phyloP scores from a whole-genome alignment of 30 jellyfish, hydroid and myxozoan species.

The Pelagia noctiluca region DNA sequence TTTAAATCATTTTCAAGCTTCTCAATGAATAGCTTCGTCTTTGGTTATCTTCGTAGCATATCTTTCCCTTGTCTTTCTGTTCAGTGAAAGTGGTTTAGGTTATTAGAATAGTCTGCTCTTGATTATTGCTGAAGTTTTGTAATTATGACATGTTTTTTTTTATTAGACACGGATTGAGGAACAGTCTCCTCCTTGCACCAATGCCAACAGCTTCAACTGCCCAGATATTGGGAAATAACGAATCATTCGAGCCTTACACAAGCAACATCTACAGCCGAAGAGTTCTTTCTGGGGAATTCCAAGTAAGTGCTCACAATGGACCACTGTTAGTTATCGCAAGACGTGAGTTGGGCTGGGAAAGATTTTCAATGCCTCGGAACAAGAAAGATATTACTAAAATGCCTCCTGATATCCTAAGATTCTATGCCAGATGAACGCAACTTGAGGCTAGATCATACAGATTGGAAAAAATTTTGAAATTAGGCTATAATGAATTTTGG shows the following conservation, averaged over 20 bases:
- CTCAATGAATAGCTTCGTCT: too few relatives aligned
- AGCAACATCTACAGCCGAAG: conserved; percentile 98
- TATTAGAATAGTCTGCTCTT: not conserved
- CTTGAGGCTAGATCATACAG: too few relatives aligned
- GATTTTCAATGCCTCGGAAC: too few relatives aligned
- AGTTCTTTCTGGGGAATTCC: conserved; percentile 99
- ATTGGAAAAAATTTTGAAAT: too few relatives aligned
- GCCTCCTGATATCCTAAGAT: too few relatives aligned
- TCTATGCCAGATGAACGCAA: too few relatives aligned
- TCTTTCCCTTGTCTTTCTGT: not conserved
- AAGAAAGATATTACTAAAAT: too few relatives aligned
- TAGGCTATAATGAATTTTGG: too few relatives aligned
- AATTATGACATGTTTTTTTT: not conserved
- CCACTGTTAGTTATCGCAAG: not conserved
- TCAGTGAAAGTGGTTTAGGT: not conserved
- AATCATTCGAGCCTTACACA: conserved; percentile 97
- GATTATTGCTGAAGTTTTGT: not conserved
- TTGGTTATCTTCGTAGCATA: not conserved
- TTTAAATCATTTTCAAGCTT: too few relatives aligned
- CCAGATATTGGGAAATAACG: conserved; percentile 98
- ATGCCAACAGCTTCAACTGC: conserved; percentile 99
- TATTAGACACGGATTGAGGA: conserved; percentile 91
- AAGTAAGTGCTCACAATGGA: conserved; percentile 46
- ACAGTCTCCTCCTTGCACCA: conserved; percentile 96
- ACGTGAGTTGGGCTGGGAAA: not conserved